A percentile compares a stretch with the other conserved stretches of the same genome.
Conservation (phyloP, 1,140 invertebrate genomes). For the Drosophila kurseongensis region DNA sequence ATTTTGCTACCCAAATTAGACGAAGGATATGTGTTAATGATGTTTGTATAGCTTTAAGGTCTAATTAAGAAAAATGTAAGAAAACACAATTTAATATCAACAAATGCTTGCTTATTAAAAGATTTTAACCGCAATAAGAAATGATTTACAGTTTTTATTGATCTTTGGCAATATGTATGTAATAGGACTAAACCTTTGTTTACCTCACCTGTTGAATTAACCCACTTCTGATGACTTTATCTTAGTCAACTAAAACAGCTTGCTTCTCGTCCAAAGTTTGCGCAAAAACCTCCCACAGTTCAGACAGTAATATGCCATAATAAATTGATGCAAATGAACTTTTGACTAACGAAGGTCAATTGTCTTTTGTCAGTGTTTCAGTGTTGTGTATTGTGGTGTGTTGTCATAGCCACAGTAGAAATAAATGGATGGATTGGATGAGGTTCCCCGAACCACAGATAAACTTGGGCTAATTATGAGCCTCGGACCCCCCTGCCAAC, state of each 20-base stretch:
- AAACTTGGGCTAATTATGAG: slow-evolving; percentile 56
- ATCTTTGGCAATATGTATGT: too few species aligned
- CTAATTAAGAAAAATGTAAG: too few species aligned
- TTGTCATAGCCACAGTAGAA: slow-evolving; percentile 58
- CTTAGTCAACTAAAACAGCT: slow-evolving; percentile 4
- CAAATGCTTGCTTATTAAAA: too few species aligned
- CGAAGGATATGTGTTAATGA: too few species aligned
- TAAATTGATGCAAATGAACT: slow-evolving; percentile 64
- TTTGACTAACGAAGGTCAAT: slow-evolving; percentile 74
- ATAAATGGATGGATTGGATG: slow-evolving; percentile 26
- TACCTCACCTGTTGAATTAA: slow-evolving; percentile 6
- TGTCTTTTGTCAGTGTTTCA: slow-evolving; percentile 45
- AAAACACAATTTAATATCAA: too few species aligned
- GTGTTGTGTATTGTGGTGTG: slow-evolving; percentile 37
- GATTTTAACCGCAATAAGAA: too few species aligned
- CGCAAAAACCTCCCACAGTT: slow-evolving; percentile 46
- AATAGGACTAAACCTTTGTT: neutral
- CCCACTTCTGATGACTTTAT: slow-evolving; percentile 20
- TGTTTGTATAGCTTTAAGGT: too few species aligned
- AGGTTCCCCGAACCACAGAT: slow-evolving; percentile 20
- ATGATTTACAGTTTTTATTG: too few species aligned
- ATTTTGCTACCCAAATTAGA: too few species aligned
- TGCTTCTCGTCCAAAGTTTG: slow-evolving; percentile 12
- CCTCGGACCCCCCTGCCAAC: neutral
- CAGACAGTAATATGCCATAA: slow-evolving; percentile 49